Conservation (phyloP, 2,113 vertebrate species). For the Cottus gobio region DNA sequence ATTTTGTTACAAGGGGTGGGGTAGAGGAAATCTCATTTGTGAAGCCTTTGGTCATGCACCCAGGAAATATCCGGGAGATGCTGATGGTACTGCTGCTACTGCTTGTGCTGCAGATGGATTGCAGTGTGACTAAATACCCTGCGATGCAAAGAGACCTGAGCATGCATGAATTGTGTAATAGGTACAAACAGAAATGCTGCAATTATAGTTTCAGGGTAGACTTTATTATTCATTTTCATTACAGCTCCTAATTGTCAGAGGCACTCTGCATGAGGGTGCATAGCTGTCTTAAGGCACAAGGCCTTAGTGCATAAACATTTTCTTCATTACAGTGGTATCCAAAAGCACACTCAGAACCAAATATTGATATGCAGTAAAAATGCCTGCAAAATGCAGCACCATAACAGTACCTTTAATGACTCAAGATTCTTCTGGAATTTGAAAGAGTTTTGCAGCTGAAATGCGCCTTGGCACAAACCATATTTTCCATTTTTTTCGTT, state of each 20-base stretch:
- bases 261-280: conserved; percentile 76
- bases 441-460: conserved; percentile 67
- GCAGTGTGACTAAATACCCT: conserved; percentile 1
- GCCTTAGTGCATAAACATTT: conserved; percentile 75
- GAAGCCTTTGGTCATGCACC: conserved; percentile 37
- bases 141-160: conserved; percentile 5
- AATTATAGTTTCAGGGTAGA: conserved; percentile 45
- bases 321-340: conserved; percentile 67
- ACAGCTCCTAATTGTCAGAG: conserved; percentile 72
- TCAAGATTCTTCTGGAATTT: conserved; percentile 51
- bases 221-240: conserved; percentile 68
- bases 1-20: conserved; percentile 73
- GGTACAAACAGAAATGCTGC: neutral
- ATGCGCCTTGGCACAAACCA: conserved; percentile 78
- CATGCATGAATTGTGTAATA: neutral
- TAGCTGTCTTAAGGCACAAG: conserved; percentile 74
- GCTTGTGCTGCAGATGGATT: neutral
- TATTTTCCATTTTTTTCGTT: conserved; percentile 24
- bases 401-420: conserved; percentile 53
- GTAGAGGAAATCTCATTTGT: conserved; percentile 43
- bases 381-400: conserved; percentile 52
- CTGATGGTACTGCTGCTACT: neutral
- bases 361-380: conserved; percentile 70
- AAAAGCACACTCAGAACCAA: conserved; percentile 58
- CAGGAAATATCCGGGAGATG: conserved; percentile 47